Base-by-base conservation (phyloP, 1,140 invertebrate species). In the Bombus fervidus region DNA sequence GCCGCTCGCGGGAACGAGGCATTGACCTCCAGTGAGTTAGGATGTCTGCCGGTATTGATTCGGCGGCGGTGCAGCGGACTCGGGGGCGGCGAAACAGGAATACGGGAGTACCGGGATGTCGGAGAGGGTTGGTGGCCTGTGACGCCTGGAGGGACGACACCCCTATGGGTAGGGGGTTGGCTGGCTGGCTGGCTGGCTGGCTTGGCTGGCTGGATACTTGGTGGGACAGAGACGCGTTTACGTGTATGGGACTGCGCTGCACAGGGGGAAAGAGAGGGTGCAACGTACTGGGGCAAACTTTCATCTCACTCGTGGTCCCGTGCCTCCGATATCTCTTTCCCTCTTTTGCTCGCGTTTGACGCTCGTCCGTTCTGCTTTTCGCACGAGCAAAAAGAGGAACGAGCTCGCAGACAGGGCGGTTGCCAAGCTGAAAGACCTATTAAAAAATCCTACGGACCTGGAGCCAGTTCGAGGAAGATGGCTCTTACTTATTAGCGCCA, bases 1-100 rank as follows among this genome's bases (percentile, higher is more conserved):
- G 92, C 89, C 91, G 91, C 90, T 91, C 89, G 88, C 89, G 91
- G 92, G 92, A 92, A 93, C 92, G 91, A 93, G 93, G 93, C 93
- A 93, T 93, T 93, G 93, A 93, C 93, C 93, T 93, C 91, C 80
- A 93, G 91, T 91, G 92, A 93, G 92, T 93, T 92, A 92, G 92
- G 91, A 93, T 91, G 92, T 95, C 94, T 95, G 93, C 93, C 92
- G 90, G 93, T 94, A 94, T 94, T 94, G 93, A 94, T 94, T 94
- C 93, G 92, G 90, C 88, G 91, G 83, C 87, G 90, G 87, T 91
- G 90, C 86, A 90, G 85, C 86, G 87, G 80, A 85, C 88, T 88
- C 88, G 90, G 89, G 85, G 89, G 89, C 73, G 87, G 87, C 57
- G 87, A 91, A 91, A 90, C 83, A 91, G 90, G 91, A 91, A 91